Evolutionary conservation across 2,888 invertebrate genomes (phyloP).

Genomic region (Erebia epiphron): DNA sequence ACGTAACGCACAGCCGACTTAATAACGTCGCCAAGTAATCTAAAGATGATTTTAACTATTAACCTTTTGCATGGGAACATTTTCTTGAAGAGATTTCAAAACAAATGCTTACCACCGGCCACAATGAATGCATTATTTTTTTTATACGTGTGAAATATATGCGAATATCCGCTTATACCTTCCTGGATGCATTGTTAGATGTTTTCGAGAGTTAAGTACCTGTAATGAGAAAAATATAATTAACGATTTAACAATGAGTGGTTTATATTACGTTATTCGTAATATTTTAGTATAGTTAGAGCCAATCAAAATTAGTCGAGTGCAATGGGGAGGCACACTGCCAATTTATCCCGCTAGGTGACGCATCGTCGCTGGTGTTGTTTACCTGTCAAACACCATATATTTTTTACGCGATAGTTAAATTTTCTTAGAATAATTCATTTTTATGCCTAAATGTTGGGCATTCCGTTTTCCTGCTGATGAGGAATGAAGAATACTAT

Average conservation of each 20-base stretch:
- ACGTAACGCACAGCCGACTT: conserved; percentile 38
- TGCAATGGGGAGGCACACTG: too few relatives aligned
- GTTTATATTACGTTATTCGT: conserved; percentile 18
- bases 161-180: conserved; percentile 33
- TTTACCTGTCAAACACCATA: too few relatives aligned
- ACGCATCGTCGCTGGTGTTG: too few relatives aligned
- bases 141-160: conserved; percentile 48
- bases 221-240: conserved; percentile 37
- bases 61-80: conserved; percentile 70
- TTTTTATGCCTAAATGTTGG: too few relatives aligned
- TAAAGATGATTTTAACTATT: conserved; percentile 57
- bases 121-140: conserved; percentile 38
- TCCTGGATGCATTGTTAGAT: conserved; percentile 36
- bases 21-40: conserved; percentile 45
- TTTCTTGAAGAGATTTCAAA: conserved; percentile 53
- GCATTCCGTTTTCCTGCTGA: too few relatives aligned
- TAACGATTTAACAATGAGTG: conserved; percentile 28
- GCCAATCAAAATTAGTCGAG: too few relatives aligned
- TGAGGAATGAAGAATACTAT: too few relatives aligned
- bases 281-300: conserved; percentile 1
- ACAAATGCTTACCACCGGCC: conserved; percentile 42
- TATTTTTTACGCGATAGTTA: too few relatives aligned
- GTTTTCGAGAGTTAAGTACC: conserved; percentile 30
- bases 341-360: too few relatives aligned
- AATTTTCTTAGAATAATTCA: too few relatives aligned